Evolutionary conservation across 2,888 invertebrate species (phyloP), one percentile per base, ranked within the genome.

Genomic region (Ochropacha duplaris): DNA sequence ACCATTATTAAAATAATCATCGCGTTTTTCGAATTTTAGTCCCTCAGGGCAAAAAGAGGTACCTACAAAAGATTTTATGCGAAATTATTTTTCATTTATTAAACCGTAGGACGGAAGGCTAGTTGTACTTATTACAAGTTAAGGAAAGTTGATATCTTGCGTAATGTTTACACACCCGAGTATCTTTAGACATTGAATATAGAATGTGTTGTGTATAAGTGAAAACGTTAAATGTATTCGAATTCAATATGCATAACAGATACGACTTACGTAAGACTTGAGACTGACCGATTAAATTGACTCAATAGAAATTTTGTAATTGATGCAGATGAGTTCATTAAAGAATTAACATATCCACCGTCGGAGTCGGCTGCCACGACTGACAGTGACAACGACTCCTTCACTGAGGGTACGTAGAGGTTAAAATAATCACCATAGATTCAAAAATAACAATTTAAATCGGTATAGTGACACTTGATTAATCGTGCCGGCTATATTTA

Each of bases 291-390:
- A 44, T 44, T 44, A 44, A 44, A 44, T 44, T 8, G 44, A 36
- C 19, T 19, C 44, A n/a, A 52, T 52, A 22, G 52, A 52, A 52
- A 52, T 19, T 56, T 60, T 56, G 62, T 22, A 58, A 56, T 52
- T 34, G 57, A 22, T 58, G 60, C 56, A 68, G 61, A 62, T 49
- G 44, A 57, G 61, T 56, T 60, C 57, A 56, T 52, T 44, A 54
- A 64, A 59, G 61, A 64, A 68, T 57, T 50, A 60, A 36, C 54
- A 50, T 63, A 60, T 65, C 55, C 58, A 59, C 60, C 60, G 62
- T 54, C 64, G 66, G 60, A 56, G 60, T 59, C 57, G 57, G 63
- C 60, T 14, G 64, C 54, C 64, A 61, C 66, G 66, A 70, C 68
- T 66, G 62, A n/a, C 31, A 36, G 36, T n/a, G 36, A 66, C 64